These are phyloP conservation scores for Telmatherina bonti DNA, from an alignment of 2,797 vertebrate genomes.

Conservation along the genomic window DNA sequence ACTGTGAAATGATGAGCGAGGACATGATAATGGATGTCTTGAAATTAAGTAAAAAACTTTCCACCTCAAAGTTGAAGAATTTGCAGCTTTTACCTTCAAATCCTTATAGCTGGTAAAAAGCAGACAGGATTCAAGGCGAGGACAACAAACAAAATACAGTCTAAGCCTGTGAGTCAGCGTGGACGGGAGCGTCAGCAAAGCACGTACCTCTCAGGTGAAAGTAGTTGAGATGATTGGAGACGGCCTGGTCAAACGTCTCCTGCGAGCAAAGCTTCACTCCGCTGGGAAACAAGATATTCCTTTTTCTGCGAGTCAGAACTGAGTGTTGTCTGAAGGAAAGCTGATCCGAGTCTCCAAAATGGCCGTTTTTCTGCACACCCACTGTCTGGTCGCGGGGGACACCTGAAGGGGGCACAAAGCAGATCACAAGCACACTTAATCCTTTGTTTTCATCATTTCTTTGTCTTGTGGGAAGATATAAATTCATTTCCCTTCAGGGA, in stretches of 20 bases:
- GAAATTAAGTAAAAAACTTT: too few species aligned
- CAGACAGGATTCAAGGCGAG: too few species aligned
- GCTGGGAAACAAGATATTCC: constrained; percentile 88
- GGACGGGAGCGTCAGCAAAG: neutral
- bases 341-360: constrained; percentile 8
- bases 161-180: neutral
- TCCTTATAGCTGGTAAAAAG: too few species aligned
- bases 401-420: constrained; percentile 38
- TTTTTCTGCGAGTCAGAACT: constrained; percentile 77
- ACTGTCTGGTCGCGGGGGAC: neutral
- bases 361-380: neutral
- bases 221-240: constrained; percentile 89
- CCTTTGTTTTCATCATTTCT: too few species aligned
- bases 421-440: too few species aligned
- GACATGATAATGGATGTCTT: too few species aligned
- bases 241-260: constrained; percentile 88
- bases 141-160: too few species aligned
- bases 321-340: constrained; percentile 46
- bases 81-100: too few species aligned
- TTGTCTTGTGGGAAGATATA: too few species aligned
- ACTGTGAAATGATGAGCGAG: too few species aligned
- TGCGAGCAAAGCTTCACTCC: constrained; percentile 91
- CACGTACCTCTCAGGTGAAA: constrained; percentile 91
- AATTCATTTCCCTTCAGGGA: too few species aligned
- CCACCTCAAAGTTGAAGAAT: too few species aligned